Percentiles rank a stretch among this genome's conserved stretches.
Evolutionary conservation across 2,888 invertebrate species (phyloP).

Genomic region (Zootermopsis nevadensis): DNA sequence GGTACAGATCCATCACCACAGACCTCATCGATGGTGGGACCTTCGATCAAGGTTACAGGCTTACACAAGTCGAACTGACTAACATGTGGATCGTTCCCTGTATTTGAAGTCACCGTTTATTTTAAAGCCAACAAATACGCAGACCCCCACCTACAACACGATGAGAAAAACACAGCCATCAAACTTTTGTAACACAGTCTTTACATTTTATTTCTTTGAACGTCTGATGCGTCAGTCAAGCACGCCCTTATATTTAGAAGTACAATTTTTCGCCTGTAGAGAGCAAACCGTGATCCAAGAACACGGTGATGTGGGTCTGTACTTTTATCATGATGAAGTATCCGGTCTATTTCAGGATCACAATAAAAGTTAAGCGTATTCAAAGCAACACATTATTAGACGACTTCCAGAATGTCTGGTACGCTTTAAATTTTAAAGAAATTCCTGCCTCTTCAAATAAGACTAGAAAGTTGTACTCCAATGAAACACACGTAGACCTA

Average conservation of each 20-base stretch:
- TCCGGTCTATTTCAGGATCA: neutral
- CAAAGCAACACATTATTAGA: neutral
- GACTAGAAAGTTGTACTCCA: no score
- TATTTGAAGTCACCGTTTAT: neutral
- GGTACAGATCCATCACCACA: no score
- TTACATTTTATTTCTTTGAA: neutral
- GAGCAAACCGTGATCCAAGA: constrained; percentile 1
- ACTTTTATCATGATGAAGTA: neutral
- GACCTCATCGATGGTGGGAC: no score
- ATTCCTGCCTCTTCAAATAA: no score
- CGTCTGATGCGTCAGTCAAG: neutral
- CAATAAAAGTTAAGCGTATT: neutral
- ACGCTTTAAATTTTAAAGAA: no score
- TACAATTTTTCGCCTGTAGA: neutral
- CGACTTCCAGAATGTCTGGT: no score
- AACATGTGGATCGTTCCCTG: neutral
- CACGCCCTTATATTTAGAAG: neutral
- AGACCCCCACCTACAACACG: neutral
- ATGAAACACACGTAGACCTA: no score
- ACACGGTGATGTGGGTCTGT: neutral
- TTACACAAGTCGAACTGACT: neutral
- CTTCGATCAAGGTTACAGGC: no score
- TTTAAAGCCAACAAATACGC: neutral
- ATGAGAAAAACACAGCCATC: neutral
- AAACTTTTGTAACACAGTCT: neutral